These are phyloP conservation scores for Mesoclemmys tuberculata DNA, from an alignment of 2,113 vertebrate genomes.

Conservation along the genomic window DNA sequence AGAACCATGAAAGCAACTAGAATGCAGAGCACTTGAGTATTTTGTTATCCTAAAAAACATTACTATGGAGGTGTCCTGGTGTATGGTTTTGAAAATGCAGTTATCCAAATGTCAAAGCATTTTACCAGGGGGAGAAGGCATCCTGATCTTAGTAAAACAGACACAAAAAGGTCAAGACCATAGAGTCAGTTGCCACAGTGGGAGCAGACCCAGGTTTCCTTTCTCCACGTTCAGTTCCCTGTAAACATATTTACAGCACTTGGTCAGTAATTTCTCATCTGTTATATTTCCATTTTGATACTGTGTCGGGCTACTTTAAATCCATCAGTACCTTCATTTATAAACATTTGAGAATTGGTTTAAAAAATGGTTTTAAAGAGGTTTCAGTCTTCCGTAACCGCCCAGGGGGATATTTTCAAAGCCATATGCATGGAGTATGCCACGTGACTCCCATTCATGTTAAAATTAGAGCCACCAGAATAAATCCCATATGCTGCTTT, in stretches of 20 bases:
- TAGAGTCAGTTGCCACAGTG: not conserved
- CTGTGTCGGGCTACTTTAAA: not conserved
- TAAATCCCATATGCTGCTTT: slow-evolving; percentile 74
- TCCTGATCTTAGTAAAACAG: not conserved
- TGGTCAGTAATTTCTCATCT: slow-evolving; percentile 32
- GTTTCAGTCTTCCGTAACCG: slow-evolving; percentile 56
- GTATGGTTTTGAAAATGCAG: not conserved
- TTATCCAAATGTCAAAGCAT: not conserved
- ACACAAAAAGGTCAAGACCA: slow-evolving; percentile 12
- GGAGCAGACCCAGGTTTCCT: not conserved
- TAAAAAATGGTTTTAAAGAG: not conserved
- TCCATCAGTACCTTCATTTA: slow-evolving; percentile 39
- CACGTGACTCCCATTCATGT: slow-evolving; percentile 74
- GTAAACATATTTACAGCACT: not conserved
- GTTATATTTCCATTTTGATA: not conserved
- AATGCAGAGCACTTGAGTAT: not conserved
- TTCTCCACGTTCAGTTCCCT: not conserved
- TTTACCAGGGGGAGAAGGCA: not conserved
- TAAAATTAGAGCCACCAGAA: slow-evolving; percentile 75
- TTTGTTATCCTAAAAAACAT: not conserved
- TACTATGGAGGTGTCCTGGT: not conserved
- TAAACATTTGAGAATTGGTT: slow-evolving; percentile 31
- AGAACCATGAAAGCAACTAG: not conserved
- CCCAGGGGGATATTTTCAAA: slow-evolving; percentile 67
- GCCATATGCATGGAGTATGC: slow-evolving; percentile 57